A percentile compares a stretch with the other conserved stretches of the same genome.
phyloP scores from a whole-genome alignment of 2,888 invertebrate species.

The Melinopterus prodromus region DNA sequence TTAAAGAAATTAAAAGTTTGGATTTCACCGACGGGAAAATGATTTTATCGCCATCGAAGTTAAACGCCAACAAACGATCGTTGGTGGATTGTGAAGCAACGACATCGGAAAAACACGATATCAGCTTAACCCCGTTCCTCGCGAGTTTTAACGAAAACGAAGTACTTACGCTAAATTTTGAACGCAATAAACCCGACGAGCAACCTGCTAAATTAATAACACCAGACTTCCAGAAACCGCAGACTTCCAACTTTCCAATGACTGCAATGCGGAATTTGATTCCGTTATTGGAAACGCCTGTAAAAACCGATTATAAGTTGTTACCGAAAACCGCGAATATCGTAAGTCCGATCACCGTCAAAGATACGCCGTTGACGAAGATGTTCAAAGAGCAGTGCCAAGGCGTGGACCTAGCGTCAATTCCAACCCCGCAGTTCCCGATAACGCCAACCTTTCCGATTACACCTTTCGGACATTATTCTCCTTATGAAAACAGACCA shows the following conservation, averaged over 20 bases:
- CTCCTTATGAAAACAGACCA: constrained; percentile 47
- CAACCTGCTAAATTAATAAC: constrained; percentile 32
- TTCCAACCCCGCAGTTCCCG: constrained; percentile 55
- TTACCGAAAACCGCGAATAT: constrained; percentile 52
- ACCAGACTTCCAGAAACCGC: constrained; percentile 36
- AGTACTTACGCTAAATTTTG: constrained; percentile 13
- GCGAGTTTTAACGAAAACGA: neutral
- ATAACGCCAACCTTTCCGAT: constrained; percentile 55
- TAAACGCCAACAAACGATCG: constrained; percentile 50
- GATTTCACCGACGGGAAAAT: constrained; percentile 41
- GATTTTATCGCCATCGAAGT: constrained; percentile 51
- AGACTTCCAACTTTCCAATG: constrained; percentile 30
- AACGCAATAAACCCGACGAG: neutral
- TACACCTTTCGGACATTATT: constrained; percentile 47
- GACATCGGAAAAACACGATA: neutral
- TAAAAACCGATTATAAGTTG: constrained; percentile 40
- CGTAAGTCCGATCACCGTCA: constrained; percentile 38
- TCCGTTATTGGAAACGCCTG: constrained; percentile 50
- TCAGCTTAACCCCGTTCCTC: constrained; percentile 4
- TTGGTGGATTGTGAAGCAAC: constrained; percentile 38
- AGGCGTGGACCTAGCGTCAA: constrained; percentile 51
- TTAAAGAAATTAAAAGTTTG: constrained; percentile 42
- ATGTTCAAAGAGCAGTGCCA: constrained; percentile 54
- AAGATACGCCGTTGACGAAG: constrained; percentile 55
- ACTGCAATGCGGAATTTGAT: constrained; percentile 47